Conservation (phyloP, 2,113 vertebrate genomes). For the Rafetus swinhoei region DNA sequence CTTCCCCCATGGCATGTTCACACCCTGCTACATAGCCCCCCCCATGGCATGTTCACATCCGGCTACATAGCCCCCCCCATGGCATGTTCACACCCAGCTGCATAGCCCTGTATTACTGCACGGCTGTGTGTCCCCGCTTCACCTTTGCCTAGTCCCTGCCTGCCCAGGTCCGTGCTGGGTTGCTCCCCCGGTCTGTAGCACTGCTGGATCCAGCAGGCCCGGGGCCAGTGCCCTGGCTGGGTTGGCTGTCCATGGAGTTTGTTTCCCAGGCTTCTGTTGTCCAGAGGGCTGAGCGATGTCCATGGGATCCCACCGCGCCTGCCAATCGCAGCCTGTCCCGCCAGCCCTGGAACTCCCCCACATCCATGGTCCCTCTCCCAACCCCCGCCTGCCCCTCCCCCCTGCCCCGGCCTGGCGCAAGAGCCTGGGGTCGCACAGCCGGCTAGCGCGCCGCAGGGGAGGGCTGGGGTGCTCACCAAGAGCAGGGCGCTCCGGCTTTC, state of each 20-base stretch:
- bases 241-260: background rate
- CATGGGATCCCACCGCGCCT: background rate
- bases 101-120: background rate
- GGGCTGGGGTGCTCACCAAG: background rate
- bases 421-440: accelerated
- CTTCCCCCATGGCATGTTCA: no score
- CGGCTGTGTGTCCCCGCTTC: no score
- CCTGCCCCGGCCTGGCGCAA: accelerated
- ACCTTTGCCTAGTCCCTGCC: background rate
- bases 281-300: background rate
- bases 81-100: no score
- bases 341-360: background rate
- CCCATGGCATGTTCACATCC: no score
- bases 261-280: background rate
- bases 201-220: background rate
- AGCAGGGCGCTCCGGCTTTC: background rate
- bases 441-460: background rate
- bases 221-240: background rate
- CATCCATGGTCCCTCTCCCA: background rate
- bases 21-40: no score
- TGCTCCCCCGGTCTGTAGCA: background rate
- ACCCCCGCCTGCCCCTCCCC: background rate
- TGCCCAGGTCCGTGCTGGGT: background rate
- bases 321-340: background rate
- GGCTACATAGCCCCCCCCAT: no score